Evolutionary conservation across 2,888 invertebrate genomes (phyloP), one percentile per base, ranked within the genome.

Genomic region (Rhopalosiphum nymphaeae): DNA sequence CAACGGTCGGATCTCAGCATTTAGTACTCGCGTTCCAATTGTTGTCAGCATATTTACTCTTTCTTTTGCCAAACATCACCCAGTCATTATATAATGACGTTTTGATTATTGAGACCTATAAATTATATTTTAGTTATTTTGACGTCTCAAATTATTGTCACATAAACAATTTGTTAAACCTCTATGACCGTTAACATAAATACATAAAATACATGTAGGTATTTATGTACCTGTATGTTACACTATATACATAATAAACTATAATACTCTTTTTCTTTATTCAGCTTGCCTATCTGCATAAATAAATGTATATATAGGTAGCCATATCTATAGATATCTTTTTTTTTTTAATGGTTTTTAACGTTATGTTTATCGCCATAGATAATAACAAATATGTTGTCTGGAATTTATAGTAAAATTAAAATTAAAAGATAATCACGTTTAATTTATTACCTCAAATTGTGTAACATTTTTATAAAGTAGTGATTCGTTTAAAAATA

Each of bases 401-500:
- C 36, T 91, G 11, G 36, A 91, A 78, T 88, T 88, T 56, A 53
- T 87, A 53, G 3, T 53, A 46, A 89, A 78, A 49, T n/a, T n/a
- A 36, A 78, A 78, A 36, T 36, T 36, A 21, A 78, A 78, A 78
- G 2, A 49, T 49, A 78, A 78, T 67, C 90, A 49, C 90, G 67
- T 78, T 91, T 36, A 49, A 91, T 46, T 78, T 36, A 36, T 91
- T 91, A 61, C 67, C 36, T 67, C 46, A 49, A 91, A 78, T 91
- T 78, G 90, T 91, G 90, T 49, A 91, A 91, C 36, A 88, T 26
- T 49, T 78, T 36, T 78, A 78, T 91, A 49, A 61, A n/a, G 57
- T 42, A 44, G 46, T 86, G 86, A 78, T 46, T 42, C 29, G 16
- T 86, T 44, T 46, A 13, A 46, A 86, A 86, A 46, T 46, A 44